Percentiles rank a stretch among this genome's conserved stretches.
phyloP scores from a whole-genome alignment of 2,113 vertebrate species.

The Bos javanicus region DNA sequence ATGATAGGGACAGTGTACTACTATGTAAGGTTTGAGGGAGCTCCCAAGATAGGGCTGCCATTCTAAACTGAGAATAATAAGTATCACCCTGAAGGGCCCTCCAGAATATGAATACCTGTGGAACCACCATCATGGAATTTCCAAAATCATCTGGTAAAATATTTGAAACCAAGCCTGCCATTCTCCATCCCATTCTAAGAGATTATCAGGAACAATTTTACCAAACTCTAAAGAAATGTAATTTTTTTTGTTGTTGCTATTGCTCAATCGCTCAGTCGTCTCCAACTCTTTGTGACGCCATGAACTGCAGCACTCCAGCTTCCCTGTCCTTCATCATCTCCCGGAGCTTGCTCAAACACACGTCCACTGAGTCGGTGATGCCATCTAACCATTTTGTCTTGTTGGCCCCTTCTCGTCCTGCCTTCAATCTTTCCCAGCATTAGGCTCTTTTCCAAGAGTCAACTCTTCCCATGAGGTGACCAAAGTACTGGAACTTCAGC shows the following conservation, averaged over 20 bases:
- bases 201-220: neutral
- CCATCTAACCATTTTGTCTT: neutral
- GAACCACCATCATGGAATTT: accelerated
- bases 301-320: neutral
- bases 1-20: neutral
- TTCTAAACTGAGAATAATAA: neutral
- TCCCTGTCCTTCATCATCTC: neutral
- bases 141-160: neutral
- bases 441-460: neutral
- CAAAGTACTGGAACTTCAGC: neutral
- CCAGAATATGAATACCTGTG: neutral
- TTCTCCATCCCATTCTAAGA: neutral
- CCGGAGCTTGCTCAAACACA: neutral
- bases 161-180: neutral
- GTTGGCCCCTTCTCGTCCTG: neutral
- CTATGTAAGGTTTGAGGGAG: neutral
- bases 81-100: neutral
- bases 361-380: neutral
- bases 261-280: neutral
- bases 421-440: neutral
- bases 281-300: neutral
- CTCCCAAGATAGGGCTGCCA: neutral
- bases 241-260: neutral
- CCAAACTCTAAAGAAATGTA: neutral
- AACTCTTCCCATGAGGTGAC: neutral